These are phyloP conservation scores for Cyclopterus lumpus DNA, from an alignment of 2,797 vertebrate species.

Conservation along the genomic window DNA sequence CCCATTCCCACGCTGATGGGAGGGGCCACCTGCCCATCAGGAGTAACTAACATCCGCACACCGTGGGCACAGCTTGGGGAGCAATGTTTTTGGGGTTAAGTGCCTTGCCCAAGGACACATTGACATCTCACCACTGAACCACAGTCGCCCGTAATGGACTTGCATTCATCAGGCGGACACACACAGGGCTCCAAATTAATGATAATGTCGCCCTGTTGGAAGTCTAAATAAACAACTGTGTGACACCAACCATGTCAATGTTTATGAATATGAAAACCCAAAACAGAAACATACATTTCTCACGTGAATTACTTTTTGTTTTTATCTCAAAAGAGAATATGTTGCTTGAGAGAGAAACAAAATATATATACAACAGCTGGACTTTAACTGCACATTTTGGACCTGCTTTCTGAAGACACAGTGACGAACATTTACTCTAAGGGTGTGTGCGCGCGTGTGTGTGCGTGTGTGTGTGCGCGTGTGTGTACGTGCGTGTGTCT, in stretches of 20 bases:
- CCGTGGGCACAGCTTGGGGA: no score
- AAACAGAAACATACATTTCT: no score
- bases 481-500: constrained; percentile 31
- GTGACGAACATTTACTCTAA: not conserved
- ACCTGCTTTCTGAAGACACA: constrained; percentile 20
- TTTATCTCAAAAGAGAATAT: not conserved
- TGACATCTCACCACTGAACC: no score
- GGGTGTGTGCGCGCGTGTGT: not conserved
- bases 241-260: no score
- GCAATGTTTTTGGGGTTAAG: no score
- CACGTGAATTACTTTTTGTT: no score
- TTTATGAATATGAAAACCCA: not conserved
- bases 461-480: not conserved
- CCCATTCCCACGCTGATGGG: no score
- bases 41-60: no score
- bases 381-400: constrained; percentile 12
- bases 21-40: no score
- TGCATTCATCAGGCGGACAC: not conserved
- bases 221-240: not conserved
- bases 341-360: not conserved
- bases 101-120: no score
- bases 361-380: not conserved
- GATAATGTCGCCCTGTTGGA: not conserved
- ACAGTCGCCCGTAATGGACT: no score
- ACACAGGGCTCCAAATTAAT: not conserved